Percentiles rank a stretch among this genome's conserved stretches.
phyloP scores from a whole-genome alignment of 2,888 invertebrate species.

The Sclerodermus sp. region DNA sequence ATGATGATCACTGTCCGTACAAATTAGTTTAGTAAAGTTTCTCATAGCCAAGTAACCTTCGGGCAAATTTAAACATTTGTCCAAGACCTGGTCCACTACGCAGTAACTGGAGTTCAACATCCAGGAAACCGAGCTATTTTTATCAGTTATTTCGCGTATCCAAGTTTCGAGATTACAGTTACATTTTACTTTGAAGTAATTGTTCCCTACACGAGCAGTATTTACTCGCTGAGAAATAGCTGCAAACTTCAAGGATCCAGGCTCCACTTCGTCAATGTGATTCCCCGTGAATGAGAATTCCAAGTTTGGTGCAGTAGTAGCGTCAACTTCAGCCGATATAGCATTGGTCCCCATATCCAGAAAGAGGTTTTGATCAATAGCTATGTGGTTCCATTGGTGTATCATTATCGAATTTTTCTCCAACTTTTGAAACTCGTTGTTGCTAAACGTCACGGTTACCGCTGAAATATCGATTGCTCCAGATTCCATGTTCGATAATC shows the following conservation, averaged over 20 bases:
- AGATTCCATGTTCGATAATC: conserved; percentile 64
- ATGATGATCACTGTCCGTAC: conserved; percentile 56
- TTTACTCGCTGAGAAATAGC: conserved; percentile 60
- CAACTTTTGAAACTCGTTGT: conserved; percentile 66
- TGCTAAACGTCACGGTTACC: conserved; percentile 63
- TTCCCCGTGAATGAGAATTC: conserved; percentile 64
- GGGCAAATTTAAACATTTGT: conserved; percentile 67
- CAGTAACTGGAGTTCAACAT: conserved; percentile 66
- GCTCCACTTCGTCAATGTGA: conserved; percentile 60
- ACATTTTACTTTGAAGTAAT: conserved; percentile 68
- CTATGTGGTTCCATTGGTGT: conserved; percentile 68
- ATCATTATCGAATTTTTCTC: conserved; percentile 65
- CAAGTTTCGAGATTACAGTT: conserved; percentile 66
- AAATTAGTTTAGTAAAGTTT: conserved; percentile 67
- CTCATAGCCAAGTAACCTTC: conserved; percentile 66
- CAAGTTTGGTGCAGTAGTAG: conserved; percentile 50
- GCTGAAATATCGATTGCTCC: conserved; percentile 69
- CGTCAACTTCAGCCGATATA: conserved; percentile 59
- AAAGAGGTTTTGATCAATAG: conserved; percentile 69
- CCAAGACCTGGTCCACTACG: conserved; percentile 63
- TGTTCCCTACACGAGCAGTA: conserved; percentile 61
- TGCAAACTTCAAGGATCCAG: conserved; percentile 65
- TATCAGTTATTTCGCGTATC: conserved; percentile 61
- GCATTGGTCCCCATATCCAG: conserved; percentile 62
- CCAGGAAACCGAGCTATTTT: conserved; percentile 57